These are phyloP conservation scores for Pseudopodoces humilis DNA, from an alignment of 2,113 vertebrate genomes.

Conservation along the genomic window DNA sequence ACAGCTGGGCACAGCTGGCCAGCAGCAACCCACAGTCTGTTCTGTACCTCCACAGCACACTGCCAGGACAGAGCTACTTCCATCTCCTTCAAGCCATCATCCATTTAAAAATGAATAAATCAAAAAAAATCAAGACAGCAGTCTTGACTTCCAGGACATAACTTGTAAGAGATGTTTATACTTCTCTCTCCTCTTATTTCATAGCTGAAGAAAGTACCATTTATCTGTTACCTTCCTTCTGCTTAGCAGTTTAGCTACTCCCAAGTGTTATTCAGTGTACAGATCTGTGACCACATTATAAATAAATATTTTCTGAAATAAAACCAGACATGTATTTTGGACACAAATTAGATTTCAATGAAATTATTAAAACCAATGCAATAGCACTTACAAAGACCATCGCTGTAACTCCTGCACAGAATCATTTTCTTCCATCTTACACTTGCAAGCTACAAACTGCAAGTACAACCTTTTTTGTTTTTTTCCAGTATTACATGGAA, in stretches of 20 bases:
- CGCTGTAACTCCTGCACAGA: background rate
- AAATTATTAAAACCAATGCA: background rate
- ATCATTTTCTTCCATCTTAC: background rate
- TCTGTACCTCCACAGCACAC: fast-evolving
- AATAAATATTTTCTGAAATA: background rate
- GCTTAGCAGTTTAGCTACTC: background rate
- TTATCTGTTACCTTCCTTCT: background rate
- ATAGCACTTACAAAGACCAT: background rate
- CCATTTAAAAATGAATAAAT: background rate
- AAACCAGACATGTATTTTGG: background rate
- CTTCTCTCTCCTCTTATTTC: background rate
- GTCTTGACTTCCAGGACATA: background rate
- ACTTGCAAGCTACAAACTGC: background rate
- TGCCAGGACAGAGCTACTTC: background rate
- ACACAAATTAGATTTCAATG: background rate
- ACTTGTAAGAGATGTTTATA: background rate
- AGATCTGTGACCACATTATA: background rate
- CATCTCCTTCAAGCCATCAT: background rate
- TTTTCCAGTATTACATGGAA: background rate
- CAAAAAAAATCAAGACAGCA: background rate
- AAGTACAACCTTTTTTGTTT: background rate
- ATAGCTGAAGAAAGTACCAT: background rate
- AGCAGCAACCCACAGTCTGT: background rate
- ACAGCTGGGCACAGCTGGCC: background rate
- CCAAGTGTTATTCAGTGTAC: background rate